These are phyloP conservation scores for Hycleus cichorii DNA, from an alignment of 1,140 invertebrate genomes.

Conservation along the genomic window DNA sequence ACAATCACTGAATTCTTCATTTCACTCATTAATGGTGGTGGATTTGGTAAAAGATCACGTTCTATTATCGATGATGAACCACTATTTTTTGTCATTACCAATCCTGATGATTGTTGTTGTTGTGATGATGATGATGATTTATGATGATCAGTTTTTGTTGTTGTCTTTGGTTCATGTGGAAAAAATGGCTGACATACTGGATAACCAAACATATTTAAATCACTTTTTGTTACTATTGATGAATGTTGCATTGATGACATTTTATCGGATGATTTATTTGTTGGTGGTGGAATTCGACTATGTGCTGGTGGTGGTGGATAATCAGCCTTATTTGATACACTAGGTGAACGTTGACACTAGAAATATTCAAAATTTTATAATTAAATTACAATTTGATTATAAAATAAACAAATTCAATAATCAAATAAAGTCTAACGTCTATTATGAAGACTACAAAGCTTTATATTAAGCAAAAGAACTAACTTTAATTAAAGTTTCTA, in stretches of 20 bases:
- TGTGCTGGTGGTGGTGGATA: conserved; percentile 54
- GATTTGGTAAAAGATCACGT: conserved; percentile 50
- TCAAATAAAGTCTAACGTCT: no score
- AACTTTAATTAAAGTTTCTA: no score
- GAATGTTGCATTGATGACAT: conserved; percentile 46
- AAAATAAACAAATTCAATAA: no score
- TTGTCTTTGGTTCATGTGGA: conserved; percentile 45
- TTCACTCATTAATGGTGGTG: conserved; percentile 55
- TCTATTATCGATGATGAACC: conserved; percentile 26
- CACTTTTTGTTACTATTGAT: conserved; percentile 57
- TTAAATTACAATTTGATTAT: background rate
- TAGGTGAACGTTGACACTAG: conserved; percentile 41
- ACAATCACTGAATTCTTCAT: conserved; percentile 70
- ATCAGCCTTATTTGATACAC: conserved; percentile 46
- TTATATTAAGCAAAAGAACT: no score
- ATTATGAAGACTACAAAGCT: no score
- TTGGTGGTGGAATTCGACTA: conserved; percentile 40
- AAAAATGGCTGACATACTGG: conserved; percentile 53
- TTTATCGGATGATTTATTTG: conserved; percentile 50
- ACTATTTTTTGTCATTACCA: conserved; percentile 39
- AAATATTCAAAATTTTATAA: background rate
- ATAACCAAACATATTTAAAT: conserved; percentile 66
- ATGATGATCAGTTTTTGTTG: conserved; percentile 41
- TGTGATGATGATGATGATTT: conserved; percentile 34
- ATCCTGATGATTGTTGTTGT: conserved; percentile 28